Percentiles rank a stretch among this genome's conserved stretches.
These are phyloP conservation scores for Drosophila emarginata DNA, from an alignment of 2,888 invertebrate species.

Conservation along the genomic window DNA sequence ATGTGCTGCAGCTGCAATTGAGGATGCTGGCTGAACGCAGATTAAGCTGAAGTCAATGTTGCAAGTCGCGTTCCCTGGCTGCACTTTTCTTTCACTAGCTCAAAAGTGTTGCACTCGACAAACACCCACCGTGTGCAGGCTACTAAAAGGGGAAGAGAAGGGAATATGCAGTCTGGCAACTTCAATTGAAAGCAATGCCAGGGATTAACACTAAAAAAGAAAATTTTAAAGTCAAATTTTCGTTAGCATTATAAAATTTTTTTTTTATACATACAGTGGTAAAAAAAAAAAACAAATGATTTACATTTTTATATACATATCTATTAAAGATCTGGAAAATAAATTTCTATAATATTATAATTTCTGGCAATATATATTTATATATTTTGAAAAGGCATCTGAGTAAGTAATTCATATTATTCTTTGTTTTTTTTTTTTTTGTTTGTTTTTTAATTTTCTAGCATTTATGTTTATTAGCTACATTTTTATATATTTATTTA, in stretches of 20 bases:
- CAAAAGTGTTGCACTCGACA: slow-evolving; percentile 60
- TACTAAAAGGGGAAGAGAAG: neutral
- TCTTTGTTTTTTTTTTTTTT: neutral
- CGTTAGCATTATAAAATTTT: slow-evolving; percentile 1
- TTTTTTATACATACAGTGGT: neutral
- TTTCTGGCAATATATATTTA: no score
- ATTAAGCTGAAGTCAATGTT: slow-evolving; percentile 36
- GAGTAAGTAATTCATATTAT: no score
- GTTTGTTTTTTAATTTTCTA: no score
- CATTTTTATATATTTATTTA: no score
- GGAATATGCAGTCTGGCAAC: slow-evolving; percentile 15
- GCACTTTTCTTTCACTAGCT: slow-evolving; percentile 16
- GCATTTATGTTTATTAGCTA: no score
- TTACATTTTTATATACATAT: no score
- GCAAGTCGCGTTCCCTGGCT: neutral
- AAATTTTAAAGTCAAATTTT: slow-evolving; percentile 50
- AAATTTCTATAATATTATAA: no score
- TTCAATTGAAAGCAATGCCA: slow-evolving; percentile 60
- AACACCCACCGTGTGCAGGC: slow-evolving; percentile 59
- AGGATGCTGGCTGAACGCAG: slow-evolving; percentile 26
- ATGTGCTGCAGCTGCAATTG: slow-evolving; percentile 50
- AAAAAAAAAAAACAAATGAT: neutral
- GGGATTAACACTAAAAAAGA: slow-evolving; percentile 55
- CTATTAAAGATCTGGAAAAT: no score
- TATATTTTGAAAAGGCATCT: no score